Conservation (phyloP, 2,888 invertebrate genomes). For the Schizaphis graminum region DNA sequence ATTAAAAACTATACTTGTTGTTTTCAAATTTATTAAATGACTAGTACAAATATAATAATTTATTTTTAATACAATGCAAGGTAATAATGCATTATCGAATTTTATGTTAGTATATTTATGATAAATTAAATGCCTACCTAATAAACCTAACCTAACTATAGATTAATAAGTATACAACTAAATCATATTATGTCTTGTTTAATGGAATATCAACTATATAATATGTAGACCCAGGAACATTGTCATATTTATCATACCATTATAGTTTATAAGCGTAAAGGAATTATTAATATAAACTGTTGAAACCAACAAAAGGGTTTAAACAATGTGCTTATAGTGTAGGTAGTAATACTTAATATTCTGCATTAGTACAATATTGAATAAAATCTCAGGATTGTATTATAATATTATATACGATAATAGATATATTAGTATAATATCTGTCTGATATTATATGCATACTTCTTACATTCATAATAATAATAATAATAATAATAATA, state of each 20-base stretch:
- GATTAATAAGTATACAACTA: neutral
- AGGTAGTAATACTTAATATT: neutral
- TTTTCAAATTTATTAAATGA: neutral
- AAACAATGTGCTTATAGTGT: neutral
- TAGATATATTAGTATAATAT: neutral
- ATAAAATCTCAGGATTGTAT: neutral
- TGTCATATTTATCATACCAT: neutral
- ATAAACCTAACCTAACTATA: neutral
- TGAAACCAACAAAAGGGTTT: neutral
- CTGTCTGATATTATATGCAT: neutral
- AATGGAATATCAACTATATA: neutral
- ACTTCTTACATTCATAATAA: neutral
- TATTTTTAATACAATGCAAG: neutral
- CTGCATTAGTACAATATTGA: neutral
- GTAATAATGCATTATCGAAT: neutral
- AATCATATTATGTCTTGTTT: neutral
- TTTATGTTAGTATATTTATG: neutral
- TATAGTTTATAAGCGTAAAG: neutral
- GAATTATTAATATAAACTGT: neutral
- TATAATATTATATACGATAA: neutral
- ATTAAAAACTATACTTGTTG: neutral
- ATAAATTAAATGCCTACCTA: neutral
- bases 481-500: too few species aligned
- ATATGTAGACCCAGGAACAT: too few species aligned
- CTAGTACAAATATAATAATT: neutral